Evolutionary conservation across 2,888 invertebrate genomes (phyloP).

Genomic region (Suillia variegata): DNA sequence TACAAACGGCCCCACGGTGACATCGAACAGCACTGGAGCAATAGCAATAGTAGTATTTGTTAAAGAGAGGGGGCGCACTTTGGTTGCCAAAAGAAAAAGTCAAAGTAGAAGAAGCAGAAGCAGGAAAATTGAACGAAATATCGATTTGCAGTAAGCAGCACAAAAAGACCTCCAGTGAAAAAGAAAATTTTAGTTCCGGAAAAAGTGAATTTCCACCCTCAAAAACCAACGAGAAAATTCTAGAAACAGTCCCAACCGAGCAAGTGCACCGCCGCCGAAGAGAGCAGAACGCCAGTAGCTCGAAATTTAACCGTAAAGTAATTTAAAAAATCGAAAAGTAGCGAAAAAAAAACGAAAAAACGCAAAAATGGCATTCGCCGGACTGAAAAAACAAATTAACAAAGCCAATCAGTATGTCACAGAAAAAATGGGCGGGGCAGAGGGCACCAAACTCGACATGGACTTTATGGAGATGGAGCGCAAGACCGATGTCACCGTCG

Average conservation of each 20-base stretch:
- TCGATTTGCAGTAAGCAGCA: background rate
- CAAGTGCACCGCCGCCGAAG: background rate
- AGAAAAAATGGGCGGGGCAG: constrained; percentile 99
- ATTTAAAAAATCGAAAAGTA: too few species aligned
- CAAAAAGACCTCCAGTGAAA: background rate
- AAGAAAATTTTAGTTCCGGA: background rate
- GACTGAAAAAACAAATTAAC: constrained; percentile 98
- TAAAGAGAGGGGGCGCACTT: too few species aligned
- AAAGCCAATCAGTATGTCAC: constrained; percentile 99
- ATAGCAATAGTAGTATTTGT: background rate
- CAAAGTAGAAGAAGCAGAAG: background rate
- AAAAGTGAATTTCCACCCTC: background rate
- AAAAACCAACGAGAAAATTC: background rate
- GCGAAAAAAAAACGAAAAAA: background rate
- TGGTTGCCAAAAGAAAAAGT: background rate
- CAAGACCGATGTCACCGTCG: constrained; percentile 97
- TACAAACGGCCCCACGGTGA: background rate
- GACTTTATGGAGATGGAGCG: constrained; percentile 99
- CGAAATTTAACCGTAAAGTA: too few species aligned
- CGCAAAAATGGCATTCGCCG: constrained; percentile 91
- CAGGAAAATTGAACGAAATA: background rate
- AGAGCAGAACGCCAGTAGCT: too few species aligned
- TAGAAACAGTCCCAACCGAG: background rate
- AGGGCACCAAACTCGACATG: constrained; percentile 98
- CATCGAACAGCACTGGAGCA: background rate